Percentiles rank a stretch among this genome's conserved stretches.
Evolutionary conservation across 2,113 vertebrate genomes (phyloP).

Genomic region (Forbesichthys agassizii): DNA sequence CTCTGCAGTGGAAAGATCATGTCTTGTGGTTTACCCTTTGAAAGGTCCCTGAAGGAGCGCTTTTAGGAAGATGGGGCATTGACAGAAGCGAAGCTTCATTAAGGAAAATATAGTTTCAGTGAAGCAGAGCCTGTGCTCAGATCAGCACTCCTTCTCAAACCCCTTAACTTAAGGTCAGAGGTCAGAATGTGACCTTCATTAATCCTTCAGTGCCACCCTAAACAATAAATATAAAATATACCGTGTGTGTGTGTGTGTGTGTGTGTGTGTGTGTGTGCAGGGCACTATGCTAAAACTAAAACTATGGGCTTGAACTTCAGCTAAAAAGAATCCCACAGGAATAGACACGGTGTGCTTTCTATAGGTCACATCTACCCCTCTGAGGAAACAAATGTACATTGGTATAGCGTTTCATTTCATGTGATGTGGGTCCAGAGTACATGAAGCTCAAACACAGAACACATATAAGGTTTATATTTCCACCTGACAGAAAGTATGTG

Average conservation of each 20-base stretch:
- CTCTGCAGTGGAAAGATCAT: constrained; percentile 8
- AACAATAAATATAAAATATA: constrained; percentile 53
- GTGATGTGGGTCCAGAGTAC: no score
- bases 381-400: neutral
- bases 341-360: neutral
- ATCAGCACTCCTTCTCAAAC: constrained; percentile 19
- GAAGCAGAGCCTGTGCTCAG: neutral
- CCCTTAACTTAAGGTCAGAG: constrained; percentile 28
- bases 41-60: constrained; percentile 30
- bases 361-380: constrained; percentile 15
- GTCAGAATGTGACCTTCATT: constrained; percentile 50
- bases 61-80: constrained; percentile 9
- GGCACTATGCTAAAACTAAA: no score
- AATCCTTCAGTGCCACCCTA: constrained; percentile 35
- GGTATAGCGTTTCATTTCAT: neutral
- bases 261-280: constrained; percentile 3
- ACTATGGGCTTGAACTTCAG: constrained; percentile 36
- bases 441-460: no score
- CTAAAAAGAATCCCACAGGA: neutral
- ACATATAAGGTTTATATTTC: no score
- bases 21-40: constrained; percentile 14
- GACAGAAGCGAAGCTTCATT: constrained; percentile 32
- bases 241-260: constrained; percentile 15
- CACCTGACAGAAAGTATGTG: no score
- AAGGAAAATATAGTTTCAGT: constrained; percentile 22